These are phyloP conservation scores for Melipona quadrifasciata DNA, from an alignment of 1,140 invertebrate genomes.

Conservation along the genomic window DNA sequence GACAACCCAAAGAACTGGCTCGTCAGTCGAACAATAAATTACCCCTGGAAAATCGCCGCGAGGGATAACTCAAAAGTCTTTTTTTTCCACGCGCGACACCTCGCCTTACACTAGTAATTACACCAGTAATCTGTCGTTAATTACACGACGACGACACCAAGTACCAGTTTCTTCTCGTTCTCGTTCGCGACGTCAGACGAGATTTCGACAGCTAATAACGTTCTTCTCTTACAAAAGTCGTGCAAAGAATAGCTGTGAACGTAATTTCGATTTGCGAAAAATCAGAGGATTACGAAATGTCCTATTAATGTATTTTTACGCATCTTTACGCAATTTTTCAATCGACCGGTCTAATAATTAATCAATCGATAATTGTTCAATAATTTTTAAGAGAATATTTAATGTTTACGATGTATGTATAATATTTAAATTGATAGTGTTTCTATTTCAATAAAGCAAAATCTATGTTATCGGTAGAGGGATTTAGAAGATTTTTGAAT, in stretches of 20 bases:
- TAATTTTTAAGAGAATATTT: too few relatives aligned
- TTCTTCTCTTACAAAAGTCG: not conserved
- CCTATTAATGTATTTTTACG: not conserved
- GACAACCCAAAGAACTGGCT: too few relatives aligned
- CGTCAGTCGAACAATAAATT: constrained; percentile 11
- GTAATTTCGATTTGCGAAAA: not conserved
- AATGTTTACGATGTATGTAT: too few relatives aligned
- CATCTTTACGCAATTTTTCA: too few relatives aligned
- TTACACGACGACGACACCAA: not conserved
- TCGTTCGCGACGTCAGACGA: not conserved
- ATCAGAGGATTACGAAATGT: not conserved
- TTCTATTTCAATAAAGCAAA: too few relatives aligned
- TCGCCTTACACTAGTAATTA: constrained; percentile 6
- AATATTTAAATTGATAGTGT: too few relatives aligned
- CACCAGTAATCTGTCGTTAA: constrained; percentile 6
- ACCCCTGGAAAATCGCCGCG: not conserved
- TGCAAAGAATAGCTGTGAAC: not conserved
- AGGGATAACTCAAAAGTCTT: not conserved
- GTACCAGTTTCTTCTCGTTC: not conserved
- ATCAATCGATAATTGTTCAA: too few relatives aligned
- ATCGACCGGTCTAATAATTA: too few relatives aligned
- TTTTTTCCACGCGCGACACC: not conserved
- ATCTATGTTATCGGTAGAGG: too few relatives aligned
- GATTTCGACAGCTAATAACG: not conserved
- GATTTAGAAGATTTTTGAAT: too few relatives aligned